These are phyloP conservation scores for Hirtodrosophila alboralis DNA, from an alignment of 2,888 invertebrate species.

Conservation along the genomic window DNA sequence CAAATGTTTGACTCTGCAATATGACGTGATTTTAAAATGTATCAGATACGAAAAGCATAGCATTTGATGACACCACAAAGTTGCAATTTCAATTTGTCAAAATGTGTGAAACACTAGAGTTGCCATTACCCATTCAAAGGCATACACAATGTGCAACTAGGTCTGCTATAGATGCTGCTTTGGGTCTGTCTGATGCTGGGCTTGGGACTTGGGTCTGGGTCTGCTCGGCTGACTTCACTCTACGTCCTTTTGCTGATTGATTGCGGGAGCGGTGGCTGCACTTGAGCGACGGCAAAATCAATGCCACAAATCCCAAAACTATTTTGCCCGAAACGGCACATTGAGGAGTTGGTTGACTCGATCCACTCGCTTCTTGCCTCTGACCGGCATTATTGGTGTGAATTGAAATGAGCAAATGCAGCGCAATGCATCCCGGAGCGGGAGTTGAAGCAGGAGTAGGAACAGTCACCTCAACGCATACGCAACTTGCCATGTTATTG, in stretches of 20 bases:
- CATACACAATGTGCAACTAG: conserved; percentile 18
- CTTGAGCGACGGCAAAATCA: conserved; percentile 73
- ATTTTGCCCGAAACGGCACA: conserved; percentile 61
- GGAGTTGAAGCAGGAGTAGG: not conserved
- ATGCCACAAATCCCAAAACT: conserved; percentile 77
- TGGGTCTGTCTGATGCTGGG: no score
- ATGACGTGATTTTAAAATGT: not conserved
- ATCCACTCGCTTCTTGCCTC: conserved; percentile 10
- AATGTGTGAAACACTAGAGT: conserved; percentile 34
- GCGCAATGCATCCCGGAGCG: conserved; percentile 24
- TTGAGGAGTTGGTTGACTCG: conserved; percentile 14
- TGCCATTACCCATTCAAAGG: conserved; percentile 12
- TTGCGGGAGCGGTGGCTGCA: conserved; percentile 51
- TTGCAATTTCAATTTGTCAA: conserved; percentile 60
- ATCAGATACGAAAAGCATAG: not conserved
- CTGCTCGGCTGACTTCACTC: conserved; percentile 13
- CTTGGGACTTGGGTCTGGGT: no score
- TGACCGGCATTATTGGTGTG: conserved; percentile 42
- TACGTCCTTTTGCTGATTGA: conserved; percentile 52
- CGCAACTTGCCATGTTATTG: conserved; percentile 73
- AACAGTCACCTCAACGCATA: conserved; percentile 45
- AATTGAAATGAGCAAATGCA: conserved; percentile 76
- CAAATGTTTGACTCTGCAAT: no score
- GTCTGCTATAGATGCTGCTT: not conserved
- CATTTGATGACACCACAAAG: conserved; percentile 2